Evolutionary conservation across 2,888 invertebrate species (phyloP), one percentile per base, ranked within the genome.

Genomic region (Rhingia campestris): DNA sequence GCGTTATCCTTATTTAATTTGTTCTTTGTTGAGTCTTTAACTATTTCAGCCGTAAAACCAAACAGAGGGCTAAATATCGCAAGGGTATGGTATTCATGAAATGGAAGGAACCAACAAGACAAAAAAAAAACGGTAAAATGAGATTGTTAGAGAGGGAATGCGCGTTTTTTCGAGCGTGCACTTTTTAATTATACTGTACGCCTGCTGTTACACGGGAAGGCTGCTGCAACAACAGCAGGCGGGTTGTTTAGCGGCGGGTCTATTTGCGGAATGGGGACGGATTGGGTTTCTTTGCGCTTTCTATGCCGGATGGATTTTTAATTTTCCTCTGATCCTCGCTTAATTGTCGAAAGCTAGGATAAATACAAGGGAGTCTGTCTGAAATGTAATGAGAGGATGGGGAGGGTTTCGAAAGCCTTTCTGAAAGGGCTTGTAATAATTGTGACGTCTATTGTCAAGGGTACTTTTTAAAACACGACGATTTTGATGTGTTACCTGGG

Each of bases 181-280:
- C 47, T 81, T 81, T 81, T 75, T 81, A 81, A 75, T 81, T 81
- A 81, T 63, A 51, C 63, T 56, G 41, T 22, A 22, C 9, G 10
- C 7, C 67, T 30, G 74, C 51, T 74, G 56, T 74, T 43, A 74
- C 69, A 69, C 43, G 43, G 33, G 37, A 5, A 58, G 64, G 33
- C 33, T 4, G 22, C 14, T 33, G n/a, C 14, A 10, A 22, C 22
- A 3, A n/a, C 51, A 33, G 12, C 14, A 3, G 7, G 43, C 22
- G 41, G 14, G 32, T 14, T 33, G 33, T 39, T 7, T 35, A 5
- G 33, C 47, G 47, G n/a, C 12, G 39, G 9, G 32, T 49, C 37
- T 47, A 39, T 39, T 51, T 49, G 14, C 12, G 39, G 30, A 64
- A 30, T 39, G 41, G n/a, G n/a, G 30, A 47, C 9, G 22, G 5